phyloP scores from a whole-genome alignment of 37 sponge, comb jelly and placozoan genomes.

The Haliclona indistincta region DNA sequence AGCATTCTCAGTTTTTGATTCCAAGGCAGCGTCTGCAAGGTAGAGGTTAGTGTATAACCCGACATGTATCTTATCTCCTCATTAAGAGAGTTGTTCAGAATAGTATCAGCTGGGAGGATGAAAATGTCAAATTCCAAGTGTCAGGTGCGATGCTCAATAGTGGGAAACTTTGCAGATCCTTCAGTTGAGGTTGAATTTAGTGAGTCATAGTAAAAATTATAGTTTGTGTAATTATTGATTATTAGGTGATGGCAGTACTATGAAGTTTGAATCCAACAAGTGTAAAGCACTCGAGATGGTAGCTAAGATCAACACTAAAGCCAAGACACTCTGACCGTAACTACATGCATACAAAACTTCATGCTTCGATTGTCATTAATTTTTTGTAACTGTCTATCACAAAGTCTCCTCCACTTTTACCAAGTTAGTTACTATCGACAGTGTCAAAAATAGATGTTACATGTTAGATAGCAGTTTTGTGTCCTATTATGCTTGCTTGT shows the following conservation, averaged over 20 bases:
- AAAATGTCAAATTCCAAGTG: constrained; percentile 71
- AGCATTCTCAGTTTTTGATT: constrained; percentile 62
- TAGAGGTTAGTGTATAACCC: neutral
- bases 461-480: neutral
- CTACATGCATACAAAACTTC: no score
- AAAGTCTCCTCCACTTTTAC: no score
- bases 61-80: neutral
- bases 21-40: constrained; percentile 58
- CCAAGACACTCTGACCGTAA: constrained; percentile 12
- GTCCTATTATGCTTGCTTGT: neutral
- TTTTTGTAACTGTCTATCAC: no score
- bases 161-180: constrained; percentile 19
- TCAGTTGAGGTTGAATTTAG: constrained; percentile 58
- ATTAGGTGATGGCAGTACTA: constrained; percentile 40
- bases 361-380: no score
- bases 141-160: constrained; percentile 19
- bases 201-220: constrained; percentile 10
- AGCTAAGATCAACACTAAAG: constrained; percentile 40
- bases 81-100: constrained; percentile 13
- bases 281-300: constrained; percentile 51
- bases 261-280: constrained; percentile 15
- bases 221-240: neutral
- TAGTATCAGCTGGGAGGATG: constrained; percentile 45
- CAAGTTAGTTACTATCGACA: no score
- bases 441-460: no score